Conservation (phyloP, 2,888 invertebrate genomes). For the Allacma fusca region DNA sequence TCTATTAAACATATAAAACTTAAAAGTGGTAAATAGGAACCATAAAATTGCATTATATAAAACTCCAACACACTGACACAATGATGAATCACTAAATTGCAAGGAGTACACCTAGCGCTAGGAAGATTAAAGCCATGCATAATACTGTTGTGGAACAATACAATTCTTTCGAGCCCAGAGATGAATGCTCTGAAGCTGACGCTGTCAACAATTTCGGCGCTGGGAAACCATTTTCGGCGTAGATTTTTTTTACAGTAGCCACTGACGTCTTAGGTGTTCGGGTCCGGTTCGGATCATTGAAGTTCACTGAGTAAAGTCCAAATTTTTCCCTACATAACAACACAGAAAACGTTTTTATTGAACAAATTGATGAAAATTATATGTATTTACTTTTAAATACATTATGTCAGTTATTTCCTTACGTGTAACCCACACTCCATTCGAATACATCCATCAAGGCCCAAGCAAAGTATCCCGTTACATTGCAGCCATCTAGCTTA, state of each 20-base stretch:
- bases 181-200: conserved; percentile 29
- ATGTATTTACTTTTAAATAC: too few relatives aligned
- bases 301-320: conserved; percentile 59
- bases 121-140: conserved; percentile 1
- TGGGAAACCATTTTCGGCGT: conserved; percentile 56
- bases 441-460: conserved; percentile 58
- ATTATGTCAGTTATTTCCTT: conserved; percentile 3
- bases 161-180: background rate
- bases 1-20: too few relatives aligned
- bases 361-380: background rate
- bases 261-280: conserved; percentile 58
- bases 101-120: background rate
- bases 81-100: too few relatives aligned
- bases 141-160: conserved; percentile 33
- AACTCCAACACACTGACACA: too few relatives aligned
- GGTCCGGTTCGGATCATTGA: conserved; percentile 46
- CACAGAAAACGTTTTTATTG: background rate
- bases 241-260: conserved; percentile 49
- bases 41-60: too few relatives aligned
- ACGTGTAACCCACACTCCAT: conserved; percentile 58
- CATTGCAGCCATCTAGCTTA: conserved; percentile 53
- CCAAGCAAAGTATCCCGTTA: conserved; percentile 57
- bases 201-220: conserved; percentile 41
- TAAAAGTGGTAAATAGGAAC: too few relatives aligned
- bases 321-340: conserved; percentile 51